Base-by-base conservation (phyloP, 2,113 vertebrate species). In the Eudyptes chrysolophus region DNA sequence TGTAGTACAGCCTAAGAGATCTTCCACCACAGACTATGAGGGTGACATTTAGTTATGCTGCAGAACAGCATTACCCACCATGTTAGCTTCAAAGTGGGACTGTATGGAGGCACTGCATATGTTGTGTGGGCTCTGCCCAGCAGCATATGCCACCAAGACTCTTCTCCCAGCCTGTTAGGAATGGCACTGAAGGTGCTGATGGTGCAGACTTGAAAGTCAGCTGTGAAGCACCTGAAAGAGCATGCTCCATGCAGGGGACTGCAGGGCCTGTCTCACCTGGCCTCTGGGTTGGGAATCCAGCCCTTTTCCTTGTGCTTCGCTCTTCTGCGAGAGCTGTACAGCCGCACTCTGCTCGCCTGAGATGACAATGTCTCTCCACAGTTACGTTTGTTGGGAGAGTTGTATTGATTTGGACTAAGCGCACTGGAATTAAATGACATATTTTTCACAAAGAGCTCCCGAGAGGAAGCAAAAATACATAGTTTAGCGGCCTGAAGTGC, bases 321-420 rank as follows among this genome's bases (percentile, higher is more conserved):
- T 86, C 25, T 70, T 32, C 14, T 70, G 27, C 2, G 1, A 83
- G 86, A 90, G 29, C 49, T 72, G 19, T 75, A 9, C 15, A 81
- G 44, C 38, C 40, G 38, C 26, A 7, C 18, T 81, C 34, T 70
- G 29, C 57, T 94, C 15, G 2, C 68, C 40, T 70, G 20, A 61
- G 21, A n/a, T 36, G 24, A n/a, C 38, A 54, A 0, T 92, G 89
- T 77, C 48, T 79, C 34, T 76, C 13, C 40, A 29, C 17, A 16
- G 18, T 66, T 76, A 18, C 1, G 4, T 92, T 78, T 79, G 26
- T 26, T 84, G 75, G 17, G 52, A 80, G 36, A 40, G 12, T 72
- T 84, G 21, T 60, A 29, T 46, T 74, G 61, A 3, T 69, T 84
- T 84, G 79, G 64, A 71, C 85, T 94, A 92, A 90, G 51, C 44